phyloP scores from a whole-genome alignment of 1,140 invertebrate species.

The Theocolax elegans region DNA sequence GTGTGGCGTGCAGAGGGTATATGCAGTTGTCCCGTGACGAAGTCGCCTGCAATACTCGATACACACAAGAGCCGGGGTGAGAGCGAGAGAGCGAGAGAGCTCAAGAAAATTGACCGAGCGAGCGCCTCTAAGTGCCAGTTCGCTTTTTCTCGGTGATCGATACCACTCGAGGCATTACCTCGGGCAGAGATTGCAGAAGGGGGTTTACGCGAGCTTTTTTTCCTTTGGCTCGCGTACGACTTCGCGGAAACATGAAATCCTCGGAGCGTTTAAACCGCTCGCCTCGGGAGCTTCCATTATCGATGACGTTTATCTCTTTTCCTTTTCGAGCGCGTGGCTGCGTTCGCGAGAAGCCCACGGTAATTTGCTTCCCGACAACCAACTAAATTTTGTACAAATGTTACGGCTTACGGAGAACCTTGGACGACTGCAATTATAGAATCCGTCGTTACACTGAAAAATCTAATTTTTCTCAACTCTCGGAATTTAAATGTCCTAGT shows the following conservation, averaged over 20 bases:
- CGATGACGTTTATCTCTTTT: slow-evolving; percentile 33
- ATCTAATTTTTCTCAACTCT: too few species aligned
- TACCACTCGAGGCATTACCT: slow-evolving; percentile 55
- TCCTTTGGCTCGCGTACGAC: slow-evolving; percentile 24
- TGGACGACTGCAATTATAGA: background rate
- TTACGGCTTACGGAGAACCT: slow-evolving; percentile 17
- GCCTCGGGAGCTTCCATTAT: slow-evolving; percentile 34
- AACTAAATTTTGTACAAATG: slow-evolving; percentile 16
- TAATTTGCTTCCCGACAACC: slow-evolving; percentile 33
- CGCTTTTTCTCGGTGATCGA: slow-evolving; percentile 47
- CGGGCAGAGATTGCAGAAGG: slow-evolving; percentile 49
- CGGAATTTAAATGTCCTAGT: too few species aligned
- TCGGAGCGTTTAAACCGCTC: slow-evolving; percentile 10
- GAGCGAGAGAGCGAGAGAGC: background rate
- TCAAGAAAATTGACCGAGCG: slow-evolving; percentile 30
- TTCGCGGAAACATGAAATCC: slow-evolving; percentile 51
- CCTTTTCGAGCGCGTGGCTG: background rate
- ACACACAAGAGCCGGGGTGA: background rate
- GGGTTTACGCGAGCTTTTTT: slow-evolving; percentile 40
- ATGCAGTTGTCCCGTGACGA: too few species aligned
- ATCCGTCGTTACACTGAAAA: too few species aligned
- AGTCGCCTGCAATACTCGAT: background rate
- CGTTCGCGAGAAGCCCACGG: slow-evolving; percentile 18
- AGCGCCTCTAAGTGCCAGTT: slow-evolving; percentile 21
- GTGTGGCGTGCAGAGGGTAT: background rate